Evolutionary conservation across 2,113 vertebrate species (phyloP).

Genomic region (Microcebus griseorufus): DNA sequence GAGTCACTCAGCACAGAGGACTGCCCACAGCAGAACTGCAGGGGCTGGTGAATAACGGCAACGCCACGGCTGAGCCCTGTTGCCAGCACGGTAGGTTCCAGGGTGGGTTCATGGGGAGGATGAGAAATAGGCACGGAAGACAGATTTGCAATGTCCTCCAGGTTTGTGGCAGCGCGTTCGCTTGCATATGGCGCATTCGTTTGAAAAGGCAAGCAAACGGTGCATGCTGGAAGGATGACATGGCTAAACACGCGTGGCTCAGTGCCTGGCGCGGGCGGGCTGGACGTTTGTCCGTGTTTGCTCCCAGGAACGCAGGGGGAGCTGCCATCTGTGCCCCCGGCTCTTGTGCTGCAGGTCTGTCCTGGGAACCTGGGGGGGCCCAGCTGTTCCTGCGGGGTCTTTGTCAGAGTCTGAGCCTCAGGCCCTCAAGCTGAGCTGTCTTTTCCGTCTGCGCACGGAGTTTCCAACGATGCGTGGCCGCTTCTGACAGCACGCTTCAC

Average conservation of each 20-base stretch:
- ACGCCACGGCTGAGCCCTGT: rapidly evolving
- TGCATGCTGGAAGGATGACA: rapidly evolving
- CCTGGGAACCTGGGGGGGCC: background rate
- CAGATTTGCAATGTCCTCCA: background rate
- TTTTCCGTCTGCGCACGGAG: background rate
- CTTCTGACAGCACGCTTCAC: rapidly evolving
- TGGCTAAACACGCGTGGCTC: background rate
- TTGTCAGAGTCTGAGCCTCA: background rate
- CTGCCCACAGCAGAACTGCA: too few species aligned
- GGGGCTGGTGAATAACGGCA: too few species aligned
- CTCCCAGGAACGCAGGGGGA: too few species aligned
- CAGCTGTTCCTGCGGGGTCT: too few species aligned
- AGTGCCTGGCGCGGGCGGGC: background rate
- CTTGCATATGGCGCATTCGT: rapidly evolving
- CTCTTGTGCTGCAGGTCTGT: rapidly evolving
- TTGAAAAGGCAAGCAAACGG: too few species aligned
- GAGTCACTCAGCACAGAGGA: background rate
- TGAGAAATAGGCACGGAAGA: background rate
- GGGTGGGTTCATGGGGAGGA: too few species aligned
- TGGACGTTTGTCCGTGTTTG: too few species aligned
- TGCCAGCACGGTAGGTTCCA: rapidly evolving
- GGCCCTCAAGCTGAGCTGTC: background rate
- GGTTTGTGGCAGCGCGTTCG: rapidly evolving
- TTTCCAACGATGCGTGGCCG: rapidly evolving
- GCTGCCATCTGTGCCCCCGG: background rate